Percentiles rank a stretch among this genome's conserved stretches.
These are phyloP conservation scores for Lophius americanus DNA, from an alignment of 2,797 vertebrate genomes.

Conservation along the genomic window DNA sequence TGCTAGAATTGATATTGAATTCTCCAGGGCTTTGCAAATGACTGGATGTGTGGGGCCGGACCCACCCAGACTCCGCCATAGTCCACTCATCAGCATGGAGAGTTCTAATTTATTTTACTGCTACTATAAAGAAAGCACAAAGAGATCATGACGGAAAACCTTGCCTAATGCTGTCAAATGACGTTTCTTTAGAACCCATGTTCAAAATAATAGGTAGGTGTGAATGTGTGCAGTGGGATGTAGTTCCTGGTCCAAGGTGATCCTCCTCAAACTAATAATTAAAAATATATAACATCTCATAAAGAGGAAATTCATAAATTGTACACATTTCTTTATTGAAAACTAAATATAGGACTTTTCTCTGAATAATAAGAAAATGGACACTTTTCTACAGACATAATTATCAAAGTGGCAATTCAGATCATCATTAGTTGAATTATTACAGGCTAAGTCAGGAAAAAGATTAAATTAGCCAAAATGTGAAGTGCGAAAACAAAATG, in stretches of 20 bases:
- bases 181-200: not conserved
- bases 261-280: slow-evolving; percentile 1
- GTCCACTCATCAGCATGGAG: slow-evolving; percentile 10
- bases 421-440: slow-evolving; percentile 18
- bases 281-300: slow-evolving; percentile 2
- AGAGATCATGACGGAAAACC: slow-evolving; percentile 11
- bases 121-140: slow-evolving; percentile 20
- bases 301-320: slow-evolving; percentile 48
- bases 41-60: too few species aligned
- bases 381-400: slow-evolving; percentile 45
- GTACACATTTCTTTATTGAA: slow-evolving; percentile 73
- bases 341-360: slow-evolving; percentile 65
- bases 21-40: too few species aligned
- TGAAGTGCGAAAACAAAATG: not conserved
- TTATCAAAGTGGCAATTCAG: slow-evolving; percentile 26
- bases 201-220: not conserved
- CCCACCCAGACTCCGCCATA: too few species aligned
- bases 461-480: slow-evolving; percentile 3
- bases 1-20: too few species aligned
- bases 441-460: slow-evolving; percentile 27
- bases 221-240: not conserved
- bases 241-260: not conserved
- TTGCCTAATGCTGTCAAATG: not conserved
- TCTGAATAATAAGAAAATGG: slow-evolving; percentile 57
- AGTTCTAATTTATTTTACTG: slow-evolving; percentile 43